Percentiles rank a stretch among this genome's conserved stretches.
phyloP scores from a whole-genome alignment of 2,113 vertebrate genomes.

The Dromiciops gliroides region DNA sequence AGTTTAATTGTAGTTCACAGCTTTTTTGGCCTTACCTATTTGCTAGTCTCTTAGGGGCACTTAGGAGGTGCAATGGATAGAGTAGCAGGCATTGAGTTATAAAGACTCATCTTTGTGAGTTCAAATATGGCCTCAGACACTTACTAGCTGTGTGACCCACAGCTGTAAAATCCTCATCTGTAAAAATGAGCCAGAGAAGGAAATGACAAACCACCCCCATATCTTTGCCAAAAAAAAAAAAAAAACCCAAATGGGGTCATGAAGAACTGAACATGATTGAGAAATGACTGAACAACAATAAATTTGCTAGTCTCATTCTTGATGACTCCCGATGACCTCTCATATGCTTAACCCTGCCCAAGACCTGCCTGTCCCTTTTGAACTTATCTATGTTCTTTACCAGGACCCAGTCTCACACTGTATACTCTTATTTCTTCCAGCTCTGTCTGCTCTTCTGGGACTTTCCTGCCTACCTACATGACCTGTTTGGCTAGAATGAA shows the following conservation, averaged over 20 bases:
- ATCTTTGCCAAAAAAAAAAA: background rate
- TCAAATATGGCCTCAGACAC: background rate
- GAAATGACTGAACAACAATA: background rate
- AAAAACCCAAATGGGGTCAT: background rate
- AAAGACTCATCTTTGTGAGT: background rate
- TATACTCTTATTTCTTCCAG: background rate
- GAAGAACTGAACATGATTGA: too few relatives aligned
- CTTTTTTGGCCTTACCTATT: background rate
- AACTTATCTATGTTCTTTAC: background rate
- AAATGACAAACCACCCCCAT: background rate
- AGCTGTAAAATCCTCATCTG: background rate
- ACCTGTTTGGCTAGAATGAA: background rate
- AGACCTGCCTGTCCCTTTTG: background rate
- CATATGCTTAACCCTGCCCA: background rate
- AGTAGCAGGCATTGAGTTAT: background rate
- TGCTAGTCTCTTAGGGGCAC: background rate
- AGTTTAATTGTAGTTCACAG: background rate
- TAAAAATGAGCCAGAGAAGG: background rate
- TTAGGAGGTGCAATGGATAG: background rate
- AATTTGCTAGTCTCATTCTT: background rate
- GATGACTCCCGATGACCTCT: background rate
- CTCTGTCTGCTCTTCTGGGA: background rate
- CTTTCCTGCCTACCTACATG: background rate
- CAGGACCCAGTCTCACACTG: background rate
- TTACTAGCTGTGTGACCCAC: background rate